Evolutionary conservation across 2,113 vertebrate species (phyloP).

Genomic region (Eulemur macaco): DNA sequence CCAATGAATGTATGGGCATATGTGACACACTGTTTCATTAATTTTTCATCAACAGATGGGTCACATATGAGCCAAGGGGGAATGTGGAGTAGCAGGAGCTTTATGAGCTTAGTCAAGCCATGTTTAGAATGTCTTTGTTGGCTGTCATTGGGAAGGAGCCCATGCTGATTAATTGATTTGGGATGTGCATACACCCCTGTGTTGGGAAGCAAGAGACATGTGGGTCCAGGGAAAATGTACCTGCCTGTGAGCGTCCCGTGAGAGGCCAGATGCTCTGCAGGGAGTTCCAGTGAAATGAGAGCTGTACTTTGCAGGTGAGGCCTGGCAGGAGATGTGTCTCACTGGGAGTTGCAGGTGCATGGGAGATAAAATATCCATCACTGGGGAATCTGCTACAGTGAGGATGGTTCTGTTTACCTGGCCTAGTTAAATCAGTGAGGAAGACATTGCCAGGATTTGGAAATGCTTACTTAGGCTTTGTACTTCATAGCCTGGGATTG

Average conservation of each 20-base stretch:
- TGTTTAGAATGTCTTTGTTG: slow-evolving; percentile 52
- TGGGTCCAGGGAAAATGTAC: neutral
- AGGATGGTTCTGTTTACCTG: neutral
- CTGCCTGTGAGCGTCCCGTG: neutral
- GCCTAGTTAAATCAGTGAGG: neutral
- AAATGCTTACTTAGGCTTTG: neutral
- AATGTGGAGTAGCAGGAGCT: neutral
- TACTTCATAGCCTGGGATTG: neutral
- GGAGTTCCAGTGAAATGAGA: neutral
- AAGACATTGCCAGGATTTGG: neutral
- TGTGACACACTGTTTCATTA: slow-evolving; percentile 32
- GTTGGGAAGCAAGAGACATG: neutral
- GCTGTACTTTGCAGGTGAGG: neutral
- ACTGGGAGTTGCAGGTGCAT: neutral
- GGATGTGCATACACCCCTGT: neutral
- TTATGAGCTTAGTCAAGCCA: slow-evolving; percentile 4
- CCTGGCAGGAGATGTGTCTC: neutral
- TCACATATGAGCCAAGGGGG: slow-evolving; percentile 34
- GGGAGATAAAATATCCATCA: neutral
- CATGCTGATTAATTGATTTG: slow-evolving; percentile 43
- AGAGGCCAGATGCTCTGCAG: slow-evolving; percentile 10
- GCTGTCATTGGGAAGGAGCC: slow-evolving; percentile 36
- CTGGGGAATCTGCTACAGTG: neutral
- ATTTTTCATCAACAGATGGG: slow-evolving; percentile 55
- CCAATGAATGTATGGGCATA: neutral